phyloP scores from a whole-genome alignment of 2,888 invertebrate genomes.

The Phortica okadai region DNA sequence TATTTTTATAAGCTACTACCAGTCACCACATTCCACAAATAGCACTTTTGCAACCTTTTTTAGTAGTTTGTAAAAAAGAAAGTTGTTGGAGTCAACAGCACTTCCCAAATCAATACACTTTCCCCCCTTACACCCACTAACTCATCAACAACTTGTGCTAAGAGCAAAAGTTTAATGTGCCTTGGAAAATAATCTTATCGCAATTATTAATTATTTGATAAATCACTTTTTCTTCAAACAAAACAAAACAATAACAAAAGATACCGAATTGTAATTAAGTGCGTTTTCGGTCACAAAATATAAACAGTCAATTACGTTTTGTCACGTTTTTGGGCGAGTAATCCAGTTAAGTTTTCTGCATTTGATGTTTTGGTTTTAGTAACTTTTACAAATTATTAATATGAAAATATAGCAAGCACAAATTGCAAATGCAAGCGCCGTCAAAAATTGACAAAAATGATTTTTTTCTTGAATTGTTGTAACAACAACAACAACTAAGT shows the following conservation, averaged over 20 bases:
- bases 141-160: not conserved
- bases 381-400: too few species aligned
- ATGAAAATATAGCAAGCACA: too few species aligned
- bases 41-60: constrained; percentile 16
- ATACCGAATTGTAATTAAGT: not conserved
- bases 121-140: not conserved
- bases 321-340: too few species aligned
- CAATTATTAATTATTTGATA: not conserved
- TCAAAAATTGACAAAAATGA: too few species aligned
- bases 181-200: not conserved
- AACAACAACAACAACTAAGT: too few species aligned
- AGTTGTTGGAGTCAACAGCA: constrained; percentile 26
- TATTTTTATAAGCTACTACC: not conserved
- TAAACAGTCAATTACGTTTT: too few species aligned
- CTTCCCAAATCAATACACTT: not conserved
- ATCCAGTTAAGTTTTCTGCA: too few species aligned
- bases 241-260: not conserved
- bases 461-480: too few species aligned
- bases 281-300: too few species aligned
- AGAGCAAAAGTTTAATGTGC: not conserved
- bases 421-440: too few species aligned
- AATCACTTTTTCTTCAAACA: not conserved
- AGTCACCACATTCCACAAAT: constrained; percentile 9
- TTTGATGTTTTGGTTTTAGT: too few species aligned
- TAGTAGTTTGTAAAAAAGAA: constrained; percentile 20